Conservation (phyloP, 1,140 invertebrate species). For the Drosophila funebris region DNA sequence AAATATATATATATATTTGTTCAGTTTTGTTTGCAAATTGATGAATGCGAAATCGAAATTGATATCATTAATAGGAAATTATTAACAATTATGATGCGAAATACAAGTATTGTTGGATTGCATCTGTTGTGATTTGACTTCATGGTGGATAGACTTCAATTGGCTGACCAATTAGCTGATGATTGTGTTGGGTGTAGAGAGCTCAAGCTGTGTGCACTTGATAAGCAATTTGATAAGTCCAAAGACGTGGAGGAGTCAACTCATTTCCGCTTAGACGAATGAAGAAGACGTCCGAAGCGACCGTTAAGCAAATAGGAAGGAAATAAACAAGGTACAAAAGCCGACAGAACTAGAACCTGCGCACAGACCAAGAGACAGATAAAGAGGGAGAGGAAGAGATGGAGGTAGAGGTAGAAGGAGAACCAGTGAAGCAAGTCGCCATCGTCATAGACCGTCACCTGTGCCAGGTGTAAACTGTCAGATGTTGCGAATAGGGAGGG, state of each 20-base stretch:
- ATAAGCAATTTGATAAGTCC: not conserved
- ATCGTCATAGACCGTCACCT: constrained; percentile 66
- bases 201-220: not conserved
- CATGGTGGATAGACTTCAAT: constrained; percentile 18
- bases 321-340: constrained; percentile 62
- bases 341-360: constrained; percentile 59
- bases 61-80: constrained; percentile 31
- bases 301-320: constrained; percentile 81
- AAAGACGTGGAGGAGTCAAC: not conserved
- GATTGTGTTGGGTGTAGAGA: constrained; percentile 50
- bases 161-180: constrained; percentile 62
- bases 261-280: constrained; percentile 41
- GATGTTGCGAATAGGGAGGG: constrained; percentile 2
- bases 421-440: constrained; percentile 74
- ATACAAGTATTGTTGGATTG: constrained; percentile 23
- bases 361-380: constrained; percentile 2
- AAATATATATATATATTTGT: not conserved
- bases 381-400: not conserved
- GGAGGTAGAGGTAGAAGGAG: not conserved
- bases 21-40: constrained; percentile 4
- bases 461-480: constrained; percentile 76
- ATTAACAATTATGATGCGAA: constrained; percentile 15
- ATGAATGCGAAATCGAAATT: constrained; percentile 31
- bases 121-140: constrained; percentile 42
- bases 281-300: no score